Conservation (phyloP, 2,113 vertebrate genomes). For the Porphyrio hochstetteri region DNA sequence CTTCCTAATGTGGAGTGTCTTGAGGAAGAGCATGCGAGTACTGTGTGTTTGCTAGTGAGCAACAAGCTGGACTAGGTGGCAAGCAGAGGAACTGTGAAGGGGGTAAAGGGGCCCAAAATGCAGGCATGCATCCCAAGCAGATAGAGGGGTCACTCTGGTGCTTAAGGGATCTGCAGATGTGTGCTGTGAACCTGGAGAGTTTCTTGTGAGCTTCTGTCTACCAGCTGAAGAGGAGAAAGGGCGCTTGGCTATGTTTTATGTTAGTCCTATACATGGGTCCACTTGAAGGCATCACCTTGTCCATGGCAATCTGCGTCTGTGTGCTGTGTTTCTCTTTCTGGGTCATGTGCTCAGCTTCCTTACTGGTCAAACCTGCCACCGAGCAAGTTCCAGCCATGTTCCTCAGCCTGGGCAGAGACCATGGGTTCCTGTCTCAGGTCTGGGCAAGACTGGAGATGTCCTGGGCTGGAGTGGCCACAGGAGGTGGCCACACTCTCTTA, state of each 20-base stretch:
- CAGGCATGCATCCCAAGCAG: not conserved
- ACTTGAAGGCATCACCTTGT: not conserved
- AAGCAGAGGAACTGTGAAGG: not conserved
- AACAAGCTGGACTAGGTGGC: not conserved
- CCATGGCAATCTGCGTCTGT: not conserved
- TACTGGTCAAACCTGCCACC: not conserved
- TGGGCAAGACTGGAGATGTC: not conserved
- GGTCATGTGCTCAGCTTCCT: not conserved
- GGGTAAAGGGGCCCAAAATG: not conserved
- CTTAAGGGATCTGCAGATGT: not conserved
- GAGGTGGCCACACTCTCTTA: not conserved
- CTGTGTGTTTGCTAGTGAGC: not conserved
- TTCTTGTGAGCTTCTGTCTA: not conserved
- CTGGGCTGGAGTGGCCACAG: not conserved
- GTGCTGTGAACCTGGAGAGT: not conserved
- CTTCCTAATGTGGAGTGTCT: not conserved
- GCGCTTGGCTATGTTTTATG: not conserved
- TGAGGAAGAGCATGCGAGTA: not conserved
- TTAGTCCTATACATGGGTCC: not conserved
- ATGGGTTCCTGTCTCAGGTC: rapidly evolving
- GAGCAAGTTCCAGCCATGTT: rapidly evolving
- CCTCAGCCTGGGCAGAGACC: not conserved
- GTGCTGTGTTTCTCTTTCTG: not conserved
- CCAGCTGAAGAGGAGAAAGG: not conserved
- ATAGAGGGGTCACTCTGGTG: not conserved